Evolutionary conservation across 2,888 invertebrate genomes (phyloP).

Genomic region (Noctua janthe): DNA sequence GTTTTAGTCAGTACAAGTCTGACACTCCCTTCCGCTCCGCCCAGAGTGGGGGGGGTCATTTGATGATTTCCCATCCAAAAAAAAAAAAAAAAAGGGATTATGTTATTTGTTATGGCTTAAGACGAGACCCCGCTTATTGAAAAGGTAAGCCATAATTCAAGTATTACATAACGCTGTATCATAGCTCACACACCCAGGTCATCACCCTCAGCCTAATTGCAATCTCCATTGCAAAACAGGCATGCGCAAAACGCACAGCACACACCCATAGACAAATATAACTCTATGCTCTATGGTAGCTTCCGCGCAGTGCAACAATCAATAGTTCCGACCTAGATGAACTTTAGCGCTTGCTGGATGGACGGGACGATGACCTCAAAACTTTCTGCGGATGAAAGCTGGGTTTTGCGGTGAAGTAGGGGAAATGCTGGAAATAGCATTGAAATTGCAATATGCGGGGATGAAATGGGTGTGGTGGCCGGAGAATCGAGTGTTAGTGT

Average conservation of each 20-base stretch:
- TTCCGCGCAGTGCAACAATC: conserved; percentile 43
- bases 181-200: conserved; percentile 24
- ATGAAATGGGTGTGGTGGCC: background rate
- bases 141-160: background rate
- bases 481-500: background rate
- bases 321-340: conserved; percentile 37
- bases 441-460: background rate
- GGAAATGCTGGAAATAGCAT: background rate
- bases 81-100: too few species aligned
- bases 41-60: too few species aligned
- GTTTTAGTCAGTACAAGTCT: too few species aligned
- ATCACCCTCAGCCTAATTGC: conserved; percentile 18
- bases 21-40: too few species aligned
- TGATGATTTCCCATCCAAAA: too few species aligned
- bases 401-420: background rate
- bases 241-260: conserved; percentile 46
- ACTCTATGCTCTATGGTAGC: background rate
- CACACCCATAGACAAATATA: conserved; percentile 5
- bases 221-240: conserved; percentile 24
- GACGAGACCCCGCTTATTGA: background rate
- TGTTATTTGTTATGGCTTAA: background rate
- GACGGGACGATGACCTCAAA: conserved; percentile 35
- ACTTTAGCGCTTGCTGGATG: conserved; percentile 8
- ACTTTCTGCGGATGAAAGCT: background rate
- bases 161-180: background rate